These are phyloP conservation scores for Drusus annulatus DNA, from an alignment of 1,140 invertebrate species.

Conservation along the genomic window DNA sequence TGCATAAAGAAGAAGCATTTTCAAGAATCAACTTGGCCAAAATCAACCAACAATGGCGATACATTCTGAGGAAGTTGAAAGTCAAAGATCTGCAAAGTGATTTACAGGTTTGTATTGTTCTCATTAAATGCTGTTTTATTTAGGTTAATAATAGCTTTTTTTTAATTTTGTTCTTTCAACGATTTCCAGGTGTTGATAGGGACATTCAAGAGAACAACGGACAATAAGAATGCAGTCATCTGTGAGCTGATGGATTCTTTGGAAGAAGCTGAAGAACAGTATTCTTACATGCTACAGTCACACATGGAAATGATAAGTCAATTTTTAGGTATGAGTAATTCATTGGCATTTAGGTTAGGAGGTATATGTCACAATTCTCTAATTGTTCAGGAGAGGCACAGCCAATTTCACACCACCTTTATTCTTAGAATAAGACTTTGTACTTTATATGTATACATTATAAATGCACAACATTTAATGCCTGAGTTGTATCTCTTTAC, in stretches of 20 bases:
- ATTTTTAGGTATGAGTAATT: constrained; percentile 74
- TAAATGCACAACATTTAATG: too few relatives aligned
- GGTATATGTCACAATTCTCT: too few relatives aligned
- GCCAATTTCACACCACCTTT: too few relatives aligned
- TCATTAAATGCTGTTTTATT: background rate
- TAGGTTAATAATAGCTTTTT: background rate
- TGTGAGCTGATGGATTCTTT: constrained; percentile 76
- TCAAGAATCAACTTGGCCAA: constrained; percentile 84
- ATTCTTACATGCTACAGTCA: constrained; percentile 76
- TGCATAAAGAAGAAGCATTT: constrained; percentile 84
- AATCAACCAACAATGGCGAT: constrained; percentile 87
- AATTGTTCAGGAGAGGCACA: too few relatives aligned
- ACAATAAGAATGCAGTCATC: constrained; percentile 79
- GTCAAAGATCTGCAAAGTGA: constrained; percentile 80
- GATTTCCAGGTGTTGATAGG: constrained; percentile 70
- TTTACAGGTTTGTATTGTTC: constrained; percentile 69
- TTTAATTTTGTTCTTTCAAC: background rate
- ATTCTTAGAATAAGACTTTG: too few relatives aligned
- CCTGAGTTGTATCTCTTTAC: too few relatives aligned
- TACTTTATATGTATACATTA: too few relatives aligned
- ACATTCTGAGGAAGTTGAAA: constrained; percentile 81
- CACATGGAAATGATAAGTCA: constrained; percentile 79
- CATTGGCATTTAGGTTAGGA: too few relatives aligned
- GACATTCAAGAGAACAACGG: constrained; percentile 74
- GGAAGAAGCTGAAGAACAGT: constrained; percentile 79